These are phyloP conservation scores for Coptodon bakossiorum DNA, from an alignment of 2,113 vertebrate genomes.

Conservation along the genomic window DNA sequence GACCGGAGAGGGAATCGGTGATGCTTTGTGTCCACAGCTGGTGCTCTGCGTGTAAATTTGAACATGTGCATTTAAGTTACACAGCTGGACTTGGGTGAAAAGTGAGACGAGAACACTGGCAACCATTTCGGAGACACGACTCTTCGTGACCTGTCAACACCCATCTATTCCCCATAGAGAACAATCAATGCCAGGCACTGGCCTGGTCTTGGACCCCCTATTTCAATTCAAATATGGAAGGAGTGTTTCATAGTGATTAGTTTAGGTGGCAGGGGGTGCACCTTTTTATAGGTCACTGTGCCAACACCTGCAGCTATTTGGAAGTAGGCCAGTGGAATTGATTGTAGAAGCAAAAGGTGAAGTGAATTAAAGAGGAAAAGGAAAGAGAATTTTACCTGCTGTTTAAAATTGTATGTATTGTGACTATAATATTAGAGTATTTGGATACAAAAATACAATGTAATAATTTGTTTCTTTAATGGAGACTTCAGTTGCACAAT, in stretches of 20 bases:
- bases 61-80: neutral
- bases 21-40: neutral
- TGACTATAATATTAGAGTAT: neutral
- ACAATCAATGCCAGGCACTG: neutral
- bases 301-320: conserved; percentile 19
- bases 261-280: neutral
- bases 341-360: conserved; percentile 6
- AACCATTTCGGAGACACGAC: neutral
- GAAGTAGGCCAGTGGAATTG: conserved; percentile 42
- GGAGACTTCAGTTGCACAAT: neutral
- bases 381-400: neutral
- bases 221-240: neutral
- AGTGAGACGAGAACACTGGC: neutral
- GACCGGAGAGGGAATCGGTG: neutral
- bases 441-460: neutral
- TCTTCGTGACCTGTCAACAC: neutral
- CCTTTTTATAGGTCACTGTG: conserved; percentile 51
- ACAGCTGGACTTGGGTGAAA: neutral
- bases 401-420: neutral
- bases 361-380: conserved; percentile 1
- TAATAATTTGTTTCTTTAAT: neutral
- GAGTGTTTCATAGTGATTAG: neutral
- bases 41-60: neutral
- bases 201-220: neutral
- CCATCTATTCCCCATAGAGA: neutral